These are phyloP conservation scores for Coregonus clupeaformis DNA, from an alignment of 2,113 vertebrate genomes.

Conservation along the genomic window DNA sequence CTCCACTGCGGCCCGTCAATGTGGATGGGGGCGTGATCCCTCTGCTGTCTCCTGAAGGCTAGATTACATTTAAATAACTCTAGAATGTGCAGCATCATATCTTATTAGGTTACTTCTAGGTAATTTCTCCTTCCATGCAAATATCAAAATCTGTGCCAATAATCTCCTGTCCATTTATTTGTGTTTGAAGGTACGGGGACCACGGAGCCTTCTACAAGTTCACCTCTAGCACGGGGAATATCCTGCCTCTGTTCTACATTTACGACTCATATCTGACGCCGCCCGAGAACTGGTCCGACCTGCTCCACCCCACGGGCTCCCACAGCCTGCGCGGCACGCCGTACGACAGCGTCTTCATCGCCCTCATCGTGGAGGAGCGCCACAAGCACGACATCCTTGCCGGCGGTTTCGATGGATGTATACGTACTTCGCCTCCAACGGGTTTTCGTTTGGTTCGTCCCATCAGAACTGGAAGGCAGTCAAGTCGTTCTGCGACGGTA, in stretches of 20 bases:
- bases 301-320: slow-evolving; percentile 77
- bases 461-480: slow-evolving; percentile 91
- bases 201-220: slow-evolving; percentile 87
- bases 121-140: neutral
- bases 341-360: slow-evolving; percentile 85
- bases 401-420: slow-evolving; percentile 87
- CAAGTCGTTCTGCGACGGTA: slow-evolving; percentile 86
- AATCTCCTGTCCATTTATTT: neutral
- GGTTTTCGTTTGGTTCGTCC: slow-evolving; percentile 90
- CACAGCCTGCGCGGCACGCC: slow-evolving; percentile 81
- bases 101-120: no score
- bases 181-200: slow-evolving; percentile 78
- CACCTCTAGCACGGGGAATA: slow-evolving; percentile 79
- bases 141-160: neutral
- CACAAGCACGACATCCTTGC: slow-evolving; percentile 86
- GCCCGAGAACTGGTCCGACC: slow-evolving; percentile 83
- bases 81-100: no score
- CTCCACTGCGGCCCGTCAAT: no score
- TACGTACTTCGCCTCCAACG: slow-evolving; percentile 89
- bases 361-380: slow-evolving; percentile 84
- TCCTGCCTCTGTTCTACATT: slow-evolving; percentile 86
- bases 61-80: no score
- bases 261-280: slow-evolving; percentile 89
- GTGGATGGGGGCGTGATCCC: no score
- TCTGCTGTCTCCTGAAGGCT: no score